Conservation (phyloP, 1,140 invertebrate genomes). For the Psilanteris sp. region DNA sequence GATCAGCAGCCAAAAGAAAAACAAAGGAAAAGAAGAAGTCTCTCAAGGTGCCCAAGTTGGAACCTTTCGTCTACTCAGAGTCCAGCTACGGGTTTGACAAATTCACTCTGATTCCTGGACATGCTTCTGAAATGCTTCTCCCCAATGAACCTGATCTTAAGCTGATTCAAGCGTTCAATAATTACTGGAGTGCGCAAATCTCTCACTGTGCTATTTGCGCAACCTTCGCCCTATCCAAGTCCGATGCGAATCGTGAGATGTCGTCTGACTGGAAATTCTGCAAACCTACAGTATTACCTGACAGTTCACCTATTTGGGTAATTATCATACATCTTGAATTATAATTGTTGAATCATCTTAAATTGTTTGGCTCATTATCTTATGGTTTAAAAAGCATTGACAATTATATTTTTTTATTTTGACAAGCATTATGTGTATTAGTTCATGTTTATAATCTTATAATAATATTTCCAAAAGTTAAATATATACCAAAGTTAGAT, state of each 20-base stretch:
- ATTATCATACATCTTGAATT: no score
- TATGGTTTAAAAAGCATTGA: no score
- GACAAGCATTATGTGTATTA: no score
- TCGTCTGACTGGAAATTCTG: slow-evolving; percentile 75
- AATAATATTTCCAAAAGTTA: no score
- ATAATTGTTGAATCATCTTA: no score
- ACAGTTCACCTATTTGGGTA: slow-evolving; percentile 77
- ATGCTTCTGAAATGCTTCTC: slow-evolving; percentile 72
- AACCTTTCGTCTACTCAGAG: slow-evolving; percentile 12
- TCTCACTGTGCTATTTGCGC: slow-evolving; percentile 76
- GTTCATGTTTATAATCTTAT: no score
- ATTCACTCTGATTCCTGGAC: slow-evolving; percentile 67
- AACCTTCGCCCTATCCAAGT: slow-evolving; percentile 68
- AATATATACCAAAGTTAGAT: no score
- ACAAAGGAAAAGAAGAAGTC: slow-evolving; percentile 42
- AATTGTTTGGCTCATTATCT: no score
- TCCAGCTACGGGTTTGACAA: not conserved
- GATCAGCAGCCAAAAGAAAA: slow-evolving; percentile 42
- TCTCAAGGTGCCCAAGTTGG: slow-evolving; percentile 1
- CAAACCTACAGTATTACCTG: slow-evolving; percentile 72
- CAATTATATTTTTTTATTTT: no score
- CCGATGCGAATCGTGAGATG: slow-evolving; percentile 69
- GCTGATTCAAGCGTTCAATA: slow-evolving; percentile 71
- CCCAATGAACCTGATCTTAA: slow-evolving; percentile 69
- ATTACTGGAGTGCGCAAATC: slow-evolving; percentile 76